Percentiles rank a stretch among this genome's conserved stretches.
Evolutionary conservation across 2,888 invertebrate genomes (phyloP).

Genomic region (Marronus borbonicus): DNA sequence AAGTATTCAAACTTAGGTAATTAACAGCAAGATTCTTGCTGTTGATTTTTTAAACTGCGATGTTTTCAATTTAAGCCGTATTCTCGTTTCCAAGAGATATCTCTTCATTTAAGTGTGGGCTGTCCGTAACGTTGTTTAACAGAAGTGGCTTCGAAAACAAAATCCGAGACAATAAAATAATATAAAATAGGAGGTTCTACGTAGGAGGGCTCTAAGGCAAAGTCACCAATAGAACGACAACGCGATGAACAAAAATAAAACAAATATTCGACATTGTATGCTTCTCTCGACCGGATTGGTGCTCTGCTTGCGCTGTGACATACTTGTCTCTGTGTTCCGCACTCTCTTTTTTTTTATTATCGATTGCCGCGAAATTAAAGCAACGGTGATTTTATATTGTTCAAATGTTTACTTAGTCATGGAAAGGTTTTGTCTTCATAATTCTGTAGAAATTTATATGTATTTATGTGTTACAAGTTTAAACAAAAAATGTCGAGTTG

Average conservation of each 20-base stretch:
- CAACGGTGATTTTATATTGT: neutral
- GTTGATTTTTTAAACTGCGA: too few species aligned
- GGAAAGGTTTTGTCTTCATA: too few species aligned
- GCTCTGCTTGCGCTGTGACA: constrained; percentile 52
- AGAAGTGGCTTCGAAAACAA: constrained; percentile 20
- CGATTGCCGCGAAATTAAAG: constrained; percentile 23
- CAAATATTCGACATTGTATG: constrained; percentile 61
- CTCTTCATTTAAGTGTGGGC: too few species aligned
- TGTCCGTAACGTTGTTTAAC: neutral
- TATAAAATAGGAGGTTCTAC: constrained; percentile 61
- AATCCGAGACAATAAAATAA: constrained; percentile 53
- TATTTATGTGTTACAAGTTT: too few species aligned
- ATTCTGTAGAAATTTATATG: too few species aligned
- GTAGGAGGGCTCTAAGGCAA: constrained; percentile 53
- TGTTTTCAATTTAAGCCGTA: too few species aligned
- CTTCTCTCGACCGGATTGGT: constrained; percentile 58
- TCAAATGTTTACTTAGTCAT: neutral
- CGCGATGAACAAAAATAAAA: constrained; percentile 64
- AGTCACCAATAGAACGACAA: constrained; percentile 63
- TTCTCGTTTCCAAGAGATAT: too few species aligned
- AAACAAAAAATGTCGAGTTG: too few species aligned
- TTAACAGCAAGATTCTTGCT: too few species aligned
- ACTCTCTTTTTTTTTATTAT: constrained; percentile 19
- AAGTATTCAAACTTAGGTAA: too few species aligned
- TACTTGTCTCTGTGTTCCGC: constrained; percentile 46